These are phyloP conservation scores for Myotis lucifugus DNA, from an alignment of 2,113 vertebrate genomes.

Conservation along the genomic window DNA sequence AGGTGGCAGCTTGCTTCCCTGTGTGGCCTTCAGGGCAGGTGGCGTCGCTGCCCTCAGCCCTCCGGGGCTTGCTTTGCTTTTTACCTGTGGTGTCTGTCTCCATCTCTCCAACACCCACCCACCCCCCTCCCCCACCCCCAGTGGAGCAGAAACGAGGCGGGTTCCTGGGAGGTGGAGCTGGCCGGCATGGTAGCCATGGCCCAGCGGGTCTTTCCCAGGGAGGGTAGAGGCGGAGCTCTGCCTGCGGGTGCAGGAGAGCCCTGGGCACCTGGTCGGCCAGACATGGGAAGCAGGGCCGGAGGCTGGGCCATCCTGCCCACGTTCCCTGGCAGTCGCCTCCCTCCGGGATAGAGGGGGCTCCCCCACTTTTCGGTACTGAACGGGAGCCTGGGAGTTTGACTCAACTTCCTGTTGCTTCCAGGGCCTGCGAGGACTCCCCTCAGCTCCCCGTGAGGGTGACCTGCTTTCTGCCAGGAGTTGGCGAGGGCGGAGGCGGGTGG, in stretches of 20 bases:
- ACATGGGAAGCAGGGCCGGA: background rate
- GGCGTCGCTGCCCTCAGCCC: background rate
- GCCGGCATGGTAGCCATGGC: background rate
- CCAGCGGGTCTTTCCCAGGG: background rate
- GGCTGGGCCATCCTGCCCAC: background rate
- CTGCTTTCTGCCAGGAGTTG: constrained; percentile 36
- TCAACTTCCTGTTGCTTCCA: background rate
- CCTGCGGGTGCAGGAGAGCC: background rate
- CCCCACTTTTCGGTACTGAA: constrained; percentile 42
- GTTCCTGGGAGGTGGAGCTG: background rate
- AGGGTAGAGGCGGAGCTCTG: constrained; percentile 70
- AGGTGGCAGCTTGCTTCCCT: background rate
- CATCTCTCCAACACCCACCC: no score
- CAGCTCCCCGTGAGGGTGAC: background rate
- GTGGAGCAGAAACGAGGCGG: background rate
- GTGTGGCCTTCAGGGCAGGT: background rate
- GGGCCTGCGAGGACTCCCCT: background rate
- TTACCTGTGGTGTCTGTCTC: constrained; percentile 62
- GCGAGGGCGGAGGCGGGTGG: constrained; percentile 41
- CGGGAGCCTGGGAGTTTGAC: background rate
- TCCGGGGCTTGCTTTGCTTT: constrained; percentile 29
- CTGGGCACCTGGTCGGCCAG: background rate
- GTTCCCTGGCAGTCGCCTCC: background rate
- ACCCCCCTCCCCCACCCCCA: background rate
- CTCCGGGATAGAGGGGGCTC: background rate